phyloP scores from a whole-genome alignment of 2,797 vertebrate genomes.

The Mallotus villosus region DNA sequence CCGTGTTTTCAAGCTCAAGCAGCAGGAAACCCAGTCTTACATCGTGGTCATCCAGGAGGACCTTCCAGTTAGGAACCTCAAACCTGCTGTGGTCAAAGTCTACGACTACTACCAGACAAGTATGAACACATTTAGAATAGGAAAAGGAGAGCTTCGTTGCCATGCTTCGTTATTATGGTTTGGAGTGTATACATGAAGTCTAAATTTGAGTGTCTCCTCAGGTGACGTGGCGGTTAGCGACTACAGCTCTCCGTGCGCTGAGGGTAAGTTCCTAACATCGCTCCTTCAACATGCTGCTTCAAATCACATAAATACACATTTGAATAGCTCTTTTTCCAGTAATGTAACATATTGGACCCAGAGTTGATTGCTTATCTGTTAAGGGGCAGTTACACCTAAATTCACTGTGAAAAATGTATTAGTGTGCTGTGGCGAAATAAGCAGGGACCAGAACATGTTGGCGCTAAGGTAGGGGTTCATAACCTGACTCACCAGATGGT shows the following conservation, averaged over 20 bases:
- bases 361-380: too few relatives aligned
- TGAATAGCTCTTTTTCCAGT: too few relatives aligned
- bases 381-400: too few relatives aligned
- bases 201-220: constrained; percentile 28
- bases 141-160: background rate
- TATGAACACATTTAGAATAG: constrained; percentile 42
- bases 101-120: constrained; percentile 80
- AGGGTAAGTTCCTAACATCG: constrained; percentile 52
- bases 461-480: too few relatives aligned
- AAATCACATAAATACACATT: too few relatives aligned
- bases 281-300: background rate
- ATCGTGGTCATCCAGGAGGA: constrained; percentile 57
- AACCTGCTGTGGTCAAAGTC: constrained; percentile 69
- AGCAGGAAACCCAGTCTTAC: constrained; percentile 29
- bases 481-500: too few relatives aligned
- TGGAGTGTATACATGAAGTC: background rate
- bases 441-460: too few relatives aligned
- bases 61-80: constrained; percentile 64
- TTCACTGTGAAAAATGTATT: too few relatives aligned
- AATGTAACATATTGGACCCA: too few relatives aligned
- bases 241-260: constrained; percentile 69
- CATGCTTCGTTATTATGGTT: background rate
- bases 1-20: constrained; percentile 58
- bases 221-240: constrained; percentile 66
- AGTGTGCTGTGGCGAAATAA: too few relatives aligned